Evolutionary conservation across 2,113 vertebrate species (phyloP).

Genomic region (Vulpes lagopus): DNA sequence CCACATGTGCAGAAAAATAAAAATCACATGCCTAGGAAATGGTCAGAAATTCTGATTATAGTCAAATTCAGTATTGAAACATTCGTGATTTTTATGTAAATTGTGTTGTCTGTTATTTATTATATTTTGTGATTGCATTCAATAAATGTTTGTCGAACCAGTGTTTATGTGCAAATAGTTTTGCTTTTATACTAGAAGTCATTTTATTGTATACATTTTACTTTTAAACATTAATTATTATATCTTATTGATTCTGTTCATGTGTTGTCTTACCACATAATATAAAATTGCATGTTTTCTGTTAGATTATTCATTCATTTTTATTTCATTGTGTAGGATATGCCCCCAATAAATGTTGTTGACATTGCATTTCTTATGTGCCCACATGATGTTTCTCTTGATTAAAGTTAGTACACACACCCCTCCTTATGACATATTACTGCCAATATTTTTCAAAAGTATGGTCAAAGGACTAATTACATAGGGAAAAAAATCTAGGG

Average conservation of each 20-base stretch:
- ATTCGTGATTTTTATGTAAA: slow-evolving; percentile 19
- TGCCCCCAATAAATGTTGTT: background rate
- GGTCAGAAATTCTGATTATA: slow-evolving; percentile 34
- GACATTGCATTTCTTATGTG: background rate
- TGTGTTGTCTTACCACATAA: background rate
- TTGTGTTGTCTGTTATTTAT: slow-evolving; percentile 25
- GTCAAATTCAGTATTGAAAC: background rate
- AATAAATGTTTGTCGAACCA: slow-evolving; percentile 27
- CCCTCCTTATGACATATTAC: background rate
- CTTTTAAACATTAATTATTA: background rate
- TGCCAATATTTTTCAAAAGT: slow-evolving; percentile 34
- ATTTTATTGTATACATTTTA: background rate
- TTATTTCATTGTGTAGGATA: background rate
- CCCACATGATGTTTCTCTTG: background rate
- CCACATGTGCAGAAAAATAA: slow-evolving; percentile 56
- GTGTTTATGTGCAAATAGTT: background rate
- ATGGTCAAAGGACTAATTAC: background rate
- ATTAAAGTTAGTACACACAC: background rate
- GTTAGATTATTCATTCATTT: background rate
- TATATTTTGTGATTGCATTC: slow-evolving; percentile 36
- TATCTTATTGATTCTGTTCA: slow-evolving; percentile 26
- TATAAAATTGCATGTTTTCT: background rate
- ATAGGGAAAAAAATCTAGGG: background rate
- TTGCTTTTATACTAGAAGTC: slow-evolving; percentile 1
- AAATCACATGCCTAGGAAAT: slow-evolving; percentile 6